Conservation (phyloP, 2,113 vertebrate species). For the Lepus timidus region DNA sequence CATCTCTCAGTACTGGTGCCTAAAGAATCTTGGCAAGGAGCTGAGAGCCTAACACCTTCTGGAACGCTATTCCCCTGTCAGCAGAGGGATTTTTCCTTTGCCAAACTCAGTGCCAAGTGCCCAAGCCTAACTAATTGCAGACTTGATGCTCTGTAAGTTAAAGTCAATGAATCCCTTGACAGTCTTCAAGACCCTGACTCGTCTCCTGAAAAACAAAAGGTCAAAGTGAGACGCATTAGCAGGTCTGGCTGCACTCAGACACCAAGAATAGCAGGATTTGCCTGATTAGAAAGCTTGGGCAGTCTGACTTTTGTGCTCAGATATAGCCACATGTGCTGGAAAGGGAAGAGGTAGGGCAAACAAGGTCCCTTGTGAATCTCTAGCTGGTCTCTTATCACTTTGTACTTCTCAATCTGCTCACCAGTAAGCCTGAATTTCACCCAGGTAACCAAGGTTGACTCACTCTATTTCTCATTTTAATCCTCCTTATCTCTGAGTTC, state of each 20-base stretch:
- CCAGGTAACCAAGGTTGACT: neutral
- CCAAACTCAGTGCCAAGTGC: neutral
- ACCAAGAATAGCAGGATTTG: conserved; percentile 40
- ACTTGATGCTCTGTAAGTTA: conserved; percentile 27
- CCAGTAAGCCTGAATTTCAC: conserved; percentile 27
- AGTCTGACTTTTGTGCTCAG: conserved; percentile 14
- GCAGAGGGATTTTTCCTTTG: conserved; percentile 42
- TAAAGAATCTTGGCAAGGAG: conserved; percentile 62
- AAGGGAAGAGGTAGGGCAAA: neutral
- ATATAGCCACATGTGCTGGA: conserved; percentile 38
- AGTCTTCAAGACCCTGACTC: conserved; percentile 14
- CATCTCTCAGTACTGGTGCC: conserved; percentile 19
- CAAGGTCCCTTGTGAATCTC: neutral
- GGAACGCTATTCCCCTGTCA: neutral
- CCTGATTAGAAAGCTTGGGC: neutral
- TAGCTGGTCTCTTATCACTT: neutral
- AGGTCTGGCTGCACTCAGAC: neutral
- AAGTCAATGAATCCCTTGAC: conserved; percentile 12
- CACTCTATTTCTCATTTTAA: neutral
- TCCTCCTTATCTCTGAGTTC: neutral
- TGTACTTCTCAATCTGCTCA: neutral
- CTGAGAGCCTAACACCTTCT: conserved; percentile 44
- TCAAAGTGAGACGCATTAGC: neutral
- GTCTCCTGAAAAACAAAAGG: conserved; percentile 26
- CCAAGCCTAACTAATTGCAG: conserved; percentile 3